A percentile compares a stretch with the other conserved stretches of the same genome.
phyloP scores from a whole-genome alignment of 2,888 invertebrate genomes.

The Cenopis cana region DNA sequence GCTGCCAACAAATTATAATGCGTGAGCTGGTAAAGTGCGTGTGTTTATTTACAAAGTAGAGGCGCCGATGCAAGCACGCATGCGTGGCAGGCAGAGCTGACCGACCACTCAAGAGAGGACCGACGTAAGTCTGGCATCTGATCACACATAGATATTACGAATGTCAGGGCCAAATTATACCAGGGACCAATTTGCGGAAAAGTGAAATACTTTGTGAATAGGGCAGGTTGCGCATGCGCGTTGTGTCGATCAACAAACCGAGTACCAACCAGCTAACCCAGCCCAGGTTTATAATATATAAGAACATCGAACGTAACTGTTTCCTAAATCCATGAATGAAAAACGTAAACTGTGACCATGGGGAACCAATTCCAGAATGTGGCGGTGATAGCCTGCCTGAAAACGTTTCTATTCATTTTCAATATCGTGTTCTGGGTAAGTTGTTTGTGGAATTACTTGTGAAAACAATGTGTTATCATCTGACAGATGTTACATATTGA shows the following conservation, averaged over 20 bases:
- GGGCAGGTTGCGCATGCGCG: slow-evolving; percentile 5
- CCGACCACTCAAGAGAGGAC: neutral
- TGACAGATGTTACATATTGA: slow-evolving; percentile 31
- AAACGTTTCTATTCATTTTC: slow-evolving; percentile 91
- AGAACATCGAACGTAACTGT: slow-evolving; percentile 44
- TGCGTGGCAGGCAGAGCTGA: slow-evolving; percentile 55
- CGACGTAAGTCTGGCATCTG: neutral
- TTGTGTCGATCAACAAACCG: slow-evolving; percentile 10
- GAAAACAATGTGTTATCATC: slow-evolving; percentile 35
- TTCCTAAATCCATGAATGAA: slow-evolving; percentile 40
- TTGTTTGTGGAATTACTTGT: slow-evolving; percentile 47
- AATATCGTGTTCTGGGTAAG: slow-evolving; percentile 94
- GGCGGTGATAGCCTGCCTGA: slow-evolving; percentile 91
- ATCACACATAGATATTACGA: slow-evolving; percentile 7
- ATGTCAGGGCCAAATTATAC: slow-evolving; percentile 10
- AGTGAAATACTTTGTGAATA: neutral
- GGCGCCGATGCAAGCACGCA: slow-evolving; percentile 69
- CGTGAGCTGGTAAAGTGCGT: neutral
- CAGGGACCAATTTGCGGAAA: neutral
- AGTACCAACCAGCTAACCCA: slow-evolving; percentile 14
- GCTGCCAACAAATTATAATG: neutral
- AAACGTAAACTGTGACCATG: slow-evolving; percentile 72
- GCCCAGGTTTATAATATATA: neutral
- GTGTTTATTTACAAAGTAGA: slow-evolving; percentile 58
- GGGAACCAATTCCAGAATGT: slow-evolving; percentile 90